Base-by-base conservation (phyloP, 1,140 invertebrate species). In the Drosophila tropicalis region DNA sequence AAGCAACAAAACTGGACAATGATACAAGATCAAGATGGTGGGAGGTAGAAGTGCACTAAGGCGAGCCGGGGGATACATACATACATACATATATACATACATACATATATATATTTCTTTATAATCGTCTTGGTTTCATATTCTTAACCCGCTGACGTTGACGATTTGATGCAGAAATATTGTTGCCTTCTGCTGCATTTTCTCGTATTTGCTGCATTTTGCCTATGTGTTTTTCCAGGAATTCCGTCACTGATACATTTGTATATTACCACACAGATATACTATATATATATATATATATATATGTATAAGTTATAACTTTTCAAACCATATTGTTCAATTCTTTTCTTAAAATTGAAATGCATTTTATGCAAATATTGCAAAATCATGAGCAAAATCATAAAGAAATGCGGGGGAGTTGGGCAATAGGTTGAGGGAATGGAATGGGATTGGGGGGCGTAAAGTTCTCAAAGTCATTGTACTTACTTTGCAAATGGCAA, bases 331-430 rank as follows among this genome's bases (percentile, higher is more conserved):
- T 72, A 76, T 83, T 79, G 62, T 72, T 87, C 79, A 84, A 86
- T 87, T 86, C 87, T 87, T 87, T 86, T 83, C 70, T 80, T 76
- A 65, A 60, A 56, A 64, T 86, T 81, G 82, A 86, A 83, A 70
- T 83, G 83, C 73, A 83, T 79, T 87, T 87, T 87, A 87, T 87
- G 83, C 83, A 86, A 87, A 86, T 87, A 87, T 87, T 86, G 84
- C 83, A 89, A 79, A 86, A 51, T n/a, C n/a, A n/a, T 51, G 44
- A 51, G 44, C 44, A n/a, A n/a, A n/a, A n/a, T 12, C 44, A 51
- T 10, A 22, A 51, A 19, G 4, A 65, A 12, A 12, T 39, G 36
- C 12, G 36, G 36, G 36, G 12, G 56, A 61, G 41, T 36, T 36
- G 10, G 10, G 34, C 6, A 34, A 34, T 34, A 3, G 22, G 22